Percentiles rank a stretch among this genome's conserved stretches.
These are phyloP conservation scores for Malurus alboscapulatus DNA, from an alignment of 2,113 vertebrate species.

Conservation along the genomic window DNA sequence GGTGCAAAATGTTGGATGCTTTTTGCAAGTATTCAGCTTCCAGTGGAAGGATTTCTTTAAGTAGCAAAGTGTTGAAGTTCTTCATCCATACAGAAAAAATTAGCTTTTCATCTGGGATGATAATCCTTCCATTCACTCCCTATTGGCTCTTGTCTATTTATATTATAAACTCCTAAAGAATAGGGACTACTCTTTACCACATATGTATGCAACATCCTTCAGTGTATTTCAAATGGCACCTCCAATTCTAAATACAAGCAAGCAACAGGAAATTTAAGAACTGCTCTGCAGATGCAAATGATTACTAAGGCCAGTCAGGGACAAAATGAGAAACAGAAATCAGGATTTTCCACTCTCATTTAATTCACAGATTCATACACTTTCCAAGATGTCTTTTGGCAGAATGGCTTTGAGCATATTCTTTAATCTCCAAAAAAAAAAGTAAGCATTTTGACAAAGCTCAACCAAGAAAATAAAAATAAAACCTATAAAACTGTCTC, in stretches of 20 bases:
- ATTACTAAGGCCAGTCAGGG: conserved; percentile 32
- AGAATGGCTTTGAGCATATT: neutral
- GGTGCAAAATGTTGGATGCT: neutral
- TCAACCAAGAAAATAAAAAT: neutral
- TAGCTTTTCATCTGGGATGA: neutral
- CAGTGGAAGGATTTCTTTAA: neutral
- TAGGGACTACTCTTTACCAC: neutral
- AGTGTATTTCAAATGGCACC: neutral
- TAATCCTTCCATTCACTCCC: neutral
- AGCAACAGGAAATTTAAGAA: conserved; percentile 38
- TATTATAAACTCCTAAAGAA: neutral
- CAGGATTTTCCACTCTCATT: conserved; percentile 9
- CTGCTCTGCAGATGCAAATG: conserved; percentile 24
- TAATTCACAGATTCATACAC: neutral
- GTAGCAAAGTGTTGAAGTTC: neutral
- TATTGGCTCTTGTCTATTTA: neutral
- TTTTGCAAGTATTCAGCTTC: neutral
- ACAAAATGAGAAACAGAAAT: conserved; percentile 43
- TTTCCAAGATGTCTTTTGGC: neutral
- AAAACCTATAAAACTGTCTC: neutral
- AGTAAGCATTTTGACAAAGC: neutral
- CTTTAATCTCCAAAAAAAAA: neutral
- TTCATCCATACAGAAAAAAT: neutral
- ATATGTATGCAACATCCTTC: neutral
- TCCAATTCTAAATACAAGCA: neutral